These are phyloP conservation scores for Empidonax traillii DNA, from an alignment of 2,113 vertebrate genomes.

Conservation along the genomic window DNA sequence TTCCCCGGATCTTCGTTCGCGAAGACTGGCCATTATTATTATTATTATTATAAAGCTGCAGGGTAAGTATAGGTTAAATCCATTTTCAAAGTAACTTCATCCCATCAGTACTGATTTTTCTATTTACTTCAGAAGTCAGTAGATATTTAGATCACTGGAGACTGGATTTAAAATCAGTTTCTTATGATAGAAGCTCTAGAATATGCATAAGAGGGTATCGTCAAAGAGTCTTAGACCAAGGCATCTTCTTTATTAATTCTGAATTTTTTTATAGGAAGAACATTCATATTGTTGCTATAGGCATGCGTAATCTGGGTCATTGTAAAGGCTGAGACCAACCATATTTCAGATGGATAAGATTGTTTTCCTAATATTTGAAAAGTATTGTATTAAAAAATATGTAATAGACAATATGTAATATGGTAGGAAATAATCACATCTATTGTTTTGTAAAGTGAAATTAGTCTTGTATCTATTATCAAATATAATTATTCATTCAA, in stretches of 20 bases:
- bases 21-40: too few relatives aligned
- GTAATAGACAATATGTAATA: not conserved
- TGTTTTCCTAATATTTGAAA: not conserved
- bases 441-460: not conserved
- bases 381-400: not conserved
- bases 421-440: not conserved
- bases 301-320: not conserved
- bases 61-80: constrained; percentile 23
- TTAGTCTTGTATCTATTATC: not conserved
- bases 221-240: not conserved
- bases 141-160: not conserved
- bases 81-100: not conserved
- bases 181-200: not conserved
- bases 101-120: not conserved
- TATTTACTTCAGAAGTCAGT: not conserved
- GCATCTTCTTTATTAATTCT: not conserved
- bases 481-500: not conserved
- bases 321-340: not conserved
- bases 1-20: too few relatives aligned
- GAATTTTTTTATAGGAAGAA: not conserved
- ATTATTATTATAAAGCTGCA: not conserved
- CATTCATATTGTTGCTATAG: not conserved
- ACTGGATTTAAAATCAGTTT: not conserved
- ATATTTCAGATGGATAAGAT: not conserved
- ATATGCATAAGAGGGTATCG: not conserved